Evolutionary conservation across 2,113 vertebrate species (phyloP), one percentile per base, ranked within the genome.

Genomic region (Haliaeetus leucogaster): DNA sequence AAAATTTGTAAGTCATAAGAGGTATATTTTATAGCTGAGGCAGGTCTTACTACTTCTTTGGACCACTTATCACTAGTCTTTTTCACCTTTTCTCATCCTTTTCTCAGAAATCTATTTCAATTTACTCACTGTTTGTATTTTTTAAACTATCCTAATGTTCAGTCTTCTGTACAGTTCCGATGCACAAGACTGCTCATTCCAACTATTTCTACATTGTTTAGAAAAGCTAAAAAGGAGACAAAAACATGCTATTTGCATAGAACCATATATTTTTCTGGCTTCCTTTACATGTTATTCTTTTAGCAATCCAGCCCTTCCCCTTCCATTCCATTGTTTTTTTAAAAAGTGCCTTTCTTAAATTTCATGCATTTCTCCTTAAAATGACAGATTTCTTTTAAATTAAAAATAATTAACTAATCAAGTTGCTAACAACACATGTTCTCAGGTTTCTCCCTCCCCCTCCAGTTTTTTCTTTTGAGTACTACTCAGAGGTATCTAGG

Each of bases 231-330:
- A 50, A 82, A 43, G 15, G 3, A 70, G 4, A 47, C 6, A 7
- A 47, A 70, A 79, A 13, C 13, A 67, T 79, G 20, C 4, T 55
- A 4, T 66, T 74, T 91, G 4, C 42, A 62, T 36, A 76, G 16
- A 72, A 52, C 8, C 1, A 42, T 34, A 18, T 14, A 20, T 52
- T 82, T 80, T 47, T 70, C 9, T 62, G 26, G 2, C 19, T 73
- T 82, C 4, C 22, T 86, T 52, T 11, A 20, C 3, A 61, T 1
- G 0, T 27, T 6, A 48, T 47, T 55, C 2, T 36, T 61, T 73
- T 47, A 58, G 1, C 9, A 71, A 43, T 50, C 13, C 29, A 65
- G 3, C 0, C 2, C 7, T 76, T 66, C 29, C 5, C 6, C 5
- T 63, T 63, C 14, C 3, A 25, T 86, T 65, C 2, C 4, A 8